Conservation (phyloP, 1,140 invertebrate species). For the honey bee (Apis mellifera) region Amel_HAv3.1 CM009943.2:3458001-3458500, state of each 20-base stretch:
- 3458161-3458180: no score
- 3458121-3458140: not conserved
- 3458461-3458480: not conserved
- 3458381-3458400: not conserved
- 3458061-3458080: no score
- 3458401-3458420: not conserved
- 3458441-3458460: not conserved
- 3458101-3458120: not conserved
- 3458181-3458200: no score
- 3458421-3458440: no score
- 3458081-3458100: slow-evolving; percentile 21
- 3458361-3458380: no score
- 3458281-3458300: no score
- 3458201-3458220: not conserved
- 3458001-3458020: not conserved
- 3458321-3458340: no score
- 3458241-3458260: no score
- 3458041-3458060: slow-evolving; percentile 1
- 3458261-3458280: no score
- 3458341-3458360: no score
- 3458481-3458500: not conserved
- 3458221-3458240: not conserved
- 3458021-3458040: slow-evolving; percentile 38
- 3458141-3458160: no score
- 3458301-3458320: no score